phyloP scores from a whole-genome alignment of 1,140 invertebrate species.

The Lordiphosa stackelbergi region DNA sequence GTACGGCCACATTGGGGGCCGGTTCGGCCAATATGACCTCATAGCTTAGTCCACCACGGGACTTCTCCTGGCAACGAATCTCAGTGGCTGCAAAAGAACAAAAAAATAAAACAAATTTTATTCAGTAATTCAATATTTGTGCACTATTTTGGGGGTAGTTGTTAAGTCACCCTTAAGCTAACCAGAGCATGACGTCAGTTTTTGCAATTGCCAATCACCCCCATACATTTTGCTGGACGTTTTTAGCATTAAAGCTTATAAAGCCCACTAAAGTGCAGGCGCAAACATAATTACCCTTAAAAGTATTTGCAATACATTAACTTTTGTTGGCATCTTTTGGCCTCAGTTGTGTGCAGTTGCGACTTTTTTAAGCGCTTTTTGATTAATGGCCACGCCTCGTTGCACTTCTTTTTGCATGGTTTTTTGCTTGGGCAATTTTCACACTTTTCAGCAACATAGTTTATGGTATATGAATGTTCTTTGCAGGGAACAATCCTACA shows the following conservation, averaged over 20 bases:
- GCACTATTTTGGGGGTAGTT: slow-evolving; percentile 24
- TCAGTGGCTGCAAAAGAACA: slow-evolving; percentile 84
- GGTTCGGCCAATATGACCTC: slow-evolving; percentile 95
- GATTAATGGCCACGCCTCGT: slow-evolving; percentile 36
- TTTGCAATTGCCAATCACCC: slow-evolving; percentile 11
- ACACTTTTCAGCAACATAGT: slow-evolving; percentile 9
- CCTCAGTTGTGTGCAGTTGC: slow-evolving; percentile 15
- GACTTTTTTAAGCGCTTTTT: slow-evolving; percentile 34
- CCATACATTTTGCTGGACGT: background rate
- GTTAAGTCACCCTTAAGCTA: slow-evolving; percentile 15
- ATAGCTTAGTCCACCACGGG: slow-evolving; percentile 92
- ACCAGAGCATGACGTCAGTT: slow-evolving; percentile 20
- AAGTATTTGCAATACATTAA: slow-evolving; percentile 41
- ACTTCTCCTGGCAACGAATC: slow-evolving; percentile 92
- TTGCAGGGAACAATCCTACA: background rate
- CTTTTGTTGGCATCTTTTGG: slow-evolving; percentile 21
- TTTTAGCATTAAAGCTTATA: background rate
- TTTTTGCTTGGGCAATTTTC: slow-evolving; percentile 14
- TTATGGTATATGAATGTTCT: background rate
- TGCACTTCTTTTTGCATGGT: background rate
- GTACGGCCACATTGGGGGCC: slow-evolving; percentile 79
- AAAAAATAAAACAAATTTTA: slow-evolving; percentile 4
- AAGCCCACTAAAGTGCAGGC: slow-evolving; percentile 1
- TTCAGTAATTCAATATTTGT: slow-evolving; percentile 54
- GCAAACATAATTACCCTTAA: slow-evolving; percentile 10